These are phyloP conservation scores for Salpingus planirostris DNA, from an alignment of 2,888 invertebrate species.

Conservation along the genomic window DNA sequence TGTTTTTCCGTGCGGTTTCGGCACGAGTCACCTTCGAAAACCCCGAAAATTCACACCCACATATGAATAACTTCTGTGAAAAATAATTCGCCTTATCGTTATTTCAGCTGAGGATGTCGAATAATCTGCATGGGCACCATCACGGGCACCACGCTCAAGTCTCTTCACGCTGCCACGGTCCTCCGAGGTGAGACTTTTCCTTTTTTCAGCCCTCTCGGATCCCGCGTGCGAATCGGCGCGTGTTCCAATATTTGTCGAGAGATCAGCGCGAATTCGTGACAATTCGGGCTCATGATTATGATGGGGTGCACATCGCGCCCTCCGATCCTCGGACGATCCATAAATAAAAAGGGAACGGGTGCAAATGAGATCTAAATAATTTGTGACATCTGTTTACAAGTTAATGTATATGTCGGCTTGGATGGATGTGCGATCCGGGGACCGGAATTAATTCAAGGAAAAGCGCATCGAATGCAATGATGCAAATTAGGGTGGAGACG, in stretches of 20 bases:
- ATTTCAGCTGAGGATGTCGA: conserved; percentile 51
- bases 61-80: no score
- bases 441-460: conserved; percentile 19
- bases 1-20: no score
- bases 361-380: conserved; percentile 24
- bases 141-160: conserved; percentile 37
- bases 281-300: no score
- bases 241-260: conserved; percentile 25
- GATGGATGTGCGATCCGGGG: no score
- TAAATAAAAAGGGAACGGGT: conserved; percentile 10
- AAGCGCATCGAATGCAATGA: conserved; percentile 27
- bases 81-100: no score
- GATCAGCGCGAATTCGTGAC: no score
- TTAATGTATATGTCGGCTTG: conserved; percentile 29
- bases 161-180: conserved; percentile 38
- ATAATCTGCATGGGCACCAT: conserved; percentile 44
- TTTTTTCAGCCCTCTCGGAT: conserved; percentile 11
- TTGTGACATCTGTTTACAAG: conserved; percentile 36
- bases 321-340: no score
- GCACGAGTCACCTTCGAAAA: no score
- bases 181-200: conserved; percentile 40
- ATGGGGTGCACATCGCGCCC: no score
- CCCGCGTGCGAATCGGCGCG: conserved; percentile 19
- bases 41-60: no score
- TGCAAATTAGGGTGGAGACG: conserved; percentile 21